phyloP scores from a whole-genome alignment of 2,113 vertebrate genomes.

The Phalacrocorax pelagicus region DNA sequence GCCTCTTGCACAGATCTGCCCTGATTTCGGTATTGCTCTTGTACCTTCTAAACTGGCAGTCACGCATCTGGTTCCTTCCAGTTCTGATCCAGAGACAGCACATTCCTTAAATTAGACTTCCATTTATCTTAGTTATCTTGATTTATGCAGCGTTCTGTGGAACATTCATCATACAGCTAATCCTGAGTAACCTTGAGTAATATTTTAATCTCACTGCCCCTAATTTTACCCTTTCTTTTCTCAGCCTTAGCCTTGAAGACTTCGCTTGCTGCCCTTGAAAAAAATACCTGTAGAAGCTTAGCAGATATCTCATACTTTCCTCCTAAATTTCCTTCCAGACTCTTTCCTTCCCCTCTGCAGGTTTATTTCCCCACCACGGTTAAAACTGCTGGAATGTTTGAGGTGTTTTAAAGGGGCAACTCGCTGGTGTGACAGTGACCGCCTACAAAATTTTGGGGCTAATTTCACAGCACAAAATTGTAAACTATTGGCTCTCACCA shows the following conservation, averaged over 20 bases:
- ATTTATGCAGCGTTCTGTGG: slow-evolving; percentile 20
- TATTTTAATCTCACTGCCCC: slow-evolving; percentile 51
- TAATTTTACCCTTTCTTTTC: slow-evolving; percentile 35
- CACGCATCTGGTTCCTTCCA: background rate
- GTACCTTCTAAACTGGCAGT: background rate
- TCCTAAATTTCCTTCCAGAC: background rate
- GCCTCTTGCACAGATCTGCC: background rate
- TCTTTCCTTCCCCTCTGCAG: background rate
- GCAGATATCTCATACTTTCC: background rate
- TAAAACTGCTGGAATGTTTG: background rate
- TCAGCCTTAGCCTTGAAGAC: background rate
- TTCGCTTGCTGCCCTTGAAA: background rate
- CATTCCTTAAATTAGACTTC: slow-evolving; percentile 41
- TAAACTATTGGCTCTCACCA: background rate
- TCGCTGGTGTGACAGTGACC: background rate
- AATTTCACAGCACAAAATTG: background rate
- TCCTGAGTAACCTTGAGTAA: slow-evolving; percentile 54
- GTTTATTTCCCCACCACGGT: background rate
- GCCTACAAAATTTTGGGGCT: background rate
- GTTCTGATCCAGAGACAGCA: slow-evolving; percentile 26
- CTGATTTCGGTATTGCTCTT: background rate
- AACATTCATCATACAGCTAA: slow-evolving; percentile 57
- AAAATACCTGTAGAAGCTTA: background rate
- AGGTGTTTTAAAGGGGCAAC: background rate
- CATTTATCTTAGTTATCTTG: slow-evolving; percentile 63